Percentiles rank a stretch among this genome's conserved stretches.
Evolutionary conservation across 1,140 invertebrate genomes (phyloP).

Genomic region (Ceratina calcarata): DNA sequence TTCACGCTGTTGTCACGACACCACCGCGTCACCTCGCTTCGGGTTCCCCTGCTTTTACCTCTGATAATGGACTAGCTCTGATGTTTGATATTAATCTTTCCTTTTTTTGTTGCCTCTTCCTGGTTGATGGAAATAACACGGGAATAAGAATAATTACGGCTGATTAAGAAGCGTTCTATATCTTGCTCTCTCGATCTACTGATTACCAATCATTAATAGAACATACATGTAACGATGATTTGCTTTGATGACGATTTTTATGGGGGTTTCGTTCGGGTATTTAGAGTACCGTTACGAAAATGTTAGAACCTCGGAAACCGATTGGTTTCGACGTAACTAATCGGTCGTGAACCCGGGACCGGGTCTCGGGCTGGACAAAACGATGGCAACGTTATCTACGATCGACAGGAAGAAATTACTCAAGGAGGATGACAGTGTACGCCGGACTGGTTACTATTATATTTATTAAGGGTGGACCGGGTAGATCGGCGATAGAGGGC

Average conservation of each 20-base stretch:
- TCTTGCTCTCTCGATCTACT: too few species aligned
- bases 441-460: conserved; percentile 59
- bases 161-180: too few species aligned
- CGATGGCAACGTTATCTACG: conserved; percentile 63
- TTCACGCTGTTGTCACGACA: conserved; percentile 18
- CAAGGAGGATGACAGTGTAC: conserved; percentile 64
- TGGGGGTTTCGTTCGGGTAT: not conserved
- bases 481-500: conserved; percentile 54
- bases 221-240: too few species aligned
- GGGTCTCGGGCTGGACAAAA: conserved; percentile 34
- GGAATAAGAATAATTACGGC: too few species aligned
- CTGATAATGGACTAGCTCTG: not conserved
- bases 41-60: not conserved
- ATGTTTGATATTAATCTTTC: too few species aligned
- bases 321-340: conserved; percentile 23
- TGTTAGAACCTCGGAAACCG: not conserved
- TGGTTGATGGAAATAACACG: too few species aligned
- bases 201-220: too few species aligned
- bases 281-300: not conserved
- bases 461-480: conserved; percentile 62
- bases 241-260: too few species aligned
- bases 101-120: too few species aligned
- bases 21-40: not conserved
- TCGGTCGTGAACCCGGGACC: conserved; percentile 56
- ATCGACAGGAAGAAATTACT: conserved; percentile 69